Percentiles rank a stretch among this genome's conserved stretches.
Evolutionary conservation across 64 coral and sea anemone genomes (phyloP).

Genomic region (Astreopora myriophthalma): DNA sequence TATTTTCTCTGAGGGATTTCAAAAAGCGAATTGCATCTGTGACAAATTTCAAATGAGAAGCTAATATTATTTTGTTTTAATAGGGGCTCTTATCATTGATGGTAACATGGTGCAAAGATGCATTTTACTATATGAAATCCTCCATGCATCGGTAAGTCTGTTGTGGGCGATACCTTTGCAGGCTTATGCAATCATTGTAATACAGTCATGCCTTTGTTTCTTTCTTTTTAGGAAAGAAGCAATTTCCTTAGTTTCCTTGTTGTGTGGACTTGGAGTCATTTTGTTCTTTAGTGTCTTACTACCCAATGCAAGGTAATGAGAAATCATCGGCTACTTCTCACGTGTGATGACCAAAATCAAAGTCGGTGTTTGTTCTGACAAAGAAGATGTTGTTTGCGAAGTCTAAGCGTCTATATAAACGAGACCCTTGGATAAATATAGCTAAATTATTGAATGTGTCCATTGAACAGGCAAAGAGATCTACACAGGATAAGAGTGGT

Average conservation of each 20-base stretch:
- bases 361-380: too few relatives aligned
- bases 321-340: neutral
- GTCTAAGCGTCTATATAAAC: too few relatives aligned
- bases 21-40: too few relatives aligned
- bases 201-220: neutral
- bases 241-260: conserved; percentile 63
- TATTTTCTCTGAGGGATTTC: too few relatives aligned
- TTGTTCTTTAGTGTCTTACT: conserved; percentile 67
- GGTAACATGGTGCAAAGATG: conserved; percentile 16
- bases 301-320: conserved; percentile 64
- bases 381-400: too few relatives aligned
- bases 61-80: neutral
- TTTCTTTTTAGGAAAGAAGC: conserved; percentile 67
- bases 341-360: too few relatives aligned
- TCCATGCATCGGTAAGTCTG: conserved; percentile 36
- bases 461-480: too few relatives aligned
- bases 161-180: neutral
- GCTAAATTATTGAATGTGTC: too few relatives aligned
- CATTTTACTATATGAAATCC: conserved; percentile 7
- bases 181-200: neutral
- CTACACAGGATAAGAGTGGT: too few relatives aligned
- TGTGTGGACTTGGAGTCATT: conserved; percentile 70
- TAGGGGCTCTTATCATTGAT: neutral
- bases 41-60: too few relatives aligned
- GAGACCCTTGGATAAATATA: too few relatives aligned